A percentile compares a stretch with the other conserved stretches of the same genome.
Conservation (phyloP, 2,113 vertebrate species). For the Athene noctua region DNA sequence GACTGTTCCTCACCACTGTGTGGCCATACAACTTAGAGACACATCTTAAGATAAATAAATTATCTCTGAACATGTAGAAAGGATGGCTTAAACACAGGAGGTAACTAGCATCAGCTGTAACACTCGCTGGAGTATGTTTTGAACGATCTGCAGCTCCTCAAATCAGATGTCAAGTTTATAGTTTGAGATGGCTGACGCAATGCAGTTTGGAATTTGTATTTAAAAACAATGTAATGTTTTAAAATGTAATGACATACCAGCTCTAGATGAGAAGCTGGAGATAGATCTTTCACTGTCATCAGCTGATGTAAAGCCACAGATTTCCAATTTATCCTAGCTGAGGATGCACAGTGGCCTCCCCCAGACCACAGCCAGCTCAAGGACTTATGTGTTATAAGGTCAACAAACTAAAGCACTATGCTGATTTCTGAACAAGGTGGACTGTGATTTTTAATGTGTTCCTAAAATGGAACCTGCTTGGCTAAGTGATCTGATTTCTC, state of each 20-base stretch:
- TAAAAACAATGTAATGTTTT: background rate
- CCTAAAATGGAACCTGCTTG: background rate
- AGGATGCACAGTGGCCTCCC: background rate
- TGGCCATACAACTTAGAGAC: background rate
- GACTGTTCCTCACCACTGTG: background rate
- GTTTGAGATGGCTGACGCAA: background rate
- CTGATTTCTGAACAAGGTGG: background rate
- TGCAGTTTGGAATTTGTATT: background rate
- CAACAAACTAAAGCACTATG: accelerated
- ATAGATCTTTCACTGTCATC: background rate
- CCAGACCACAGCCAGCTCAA: background rate
- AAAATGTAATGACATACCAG: background rate
- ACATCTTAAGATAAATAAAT: background rate
- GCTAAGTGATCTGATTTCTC: background rate
- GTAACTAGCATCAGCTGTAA: background rate
- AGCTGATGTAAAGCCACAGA: background rate
- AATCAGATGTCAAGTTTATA: background rate
- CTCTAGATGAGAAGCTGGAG: background rate
- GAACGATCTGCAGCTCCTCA: background rate
- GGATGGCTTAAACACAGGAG: background rate
- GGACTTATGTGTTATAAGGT: background rate
- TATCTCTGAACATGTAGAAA: background rate
- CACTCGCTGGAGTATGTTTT: background rate
- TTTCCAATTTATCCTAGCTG: background rate
- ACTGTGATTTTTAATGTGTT: background rate